phyloP scores from a whole-genome alignment of 2,113 vertebrate species.

The Seriola quinqueradiata region DNA sequence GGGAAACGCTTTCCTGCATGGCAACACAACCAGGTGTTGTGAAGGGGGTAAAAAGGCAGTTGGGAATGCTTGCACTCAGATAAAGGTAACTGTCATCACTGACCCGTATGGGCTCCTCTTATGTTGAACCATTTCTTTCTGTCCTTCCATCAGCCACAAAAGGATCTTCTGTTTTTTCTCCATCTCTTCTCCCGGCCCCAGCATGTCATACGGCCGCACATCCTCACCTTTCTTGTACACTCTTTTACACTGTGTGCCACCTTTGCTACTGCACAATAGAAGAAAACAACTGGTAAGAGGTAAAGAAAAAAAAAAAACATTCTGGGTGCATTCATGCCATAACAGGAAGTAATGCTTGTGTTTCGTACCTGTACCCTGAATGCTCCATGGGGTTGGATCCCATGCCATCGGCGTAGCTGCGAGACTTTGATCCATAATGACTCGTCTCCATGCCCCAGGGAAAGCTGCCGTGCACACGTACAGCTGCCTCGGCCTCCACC shows the following conservation, averaged over 20 bases:
- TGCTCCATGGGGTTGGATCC: conserved; percentile 79
- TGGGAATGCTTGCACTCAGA: not conserved
- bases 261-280: conserved; percentile 82
- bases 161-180: conserved; percentile 96
- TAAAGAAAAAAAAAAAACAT: not conserved
- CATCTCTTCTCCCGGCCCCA: conserved; percentile 86
- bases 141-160: conserved; percentile 97
- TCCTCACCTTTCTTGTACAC: conserved; percentile 83
- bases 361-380: conserved; percentile 83
- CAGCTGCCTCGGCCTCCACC: conserved; percentile 84
- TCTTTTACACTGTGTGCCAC: conserved; percentile 85
- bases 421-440: conserved; percentile 88
- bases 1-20: too few relatives aligned
- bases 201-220: conserved; percentile 79
- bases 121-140: conserved; percentile 90
- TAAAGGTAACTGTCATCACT: conserved; percentile 49
- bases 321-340: not conserved
- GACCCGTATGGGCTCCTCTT: conserved; percentile 91
- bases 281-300: not conserved
- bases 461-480: conserved; percentile 83
- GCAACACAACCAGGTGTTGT: not conserved
- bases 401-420: conserved; percentile 87
- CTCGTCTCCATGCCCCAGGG: conserved; percentile 87
- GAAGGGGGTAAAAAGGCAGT: not conserved
- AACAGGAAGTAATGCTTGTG: not conserved